phyloP scores from a whole-genome alignment of 2,888 invertebrate genomes.

The Lochmaea capreae region DNA sequence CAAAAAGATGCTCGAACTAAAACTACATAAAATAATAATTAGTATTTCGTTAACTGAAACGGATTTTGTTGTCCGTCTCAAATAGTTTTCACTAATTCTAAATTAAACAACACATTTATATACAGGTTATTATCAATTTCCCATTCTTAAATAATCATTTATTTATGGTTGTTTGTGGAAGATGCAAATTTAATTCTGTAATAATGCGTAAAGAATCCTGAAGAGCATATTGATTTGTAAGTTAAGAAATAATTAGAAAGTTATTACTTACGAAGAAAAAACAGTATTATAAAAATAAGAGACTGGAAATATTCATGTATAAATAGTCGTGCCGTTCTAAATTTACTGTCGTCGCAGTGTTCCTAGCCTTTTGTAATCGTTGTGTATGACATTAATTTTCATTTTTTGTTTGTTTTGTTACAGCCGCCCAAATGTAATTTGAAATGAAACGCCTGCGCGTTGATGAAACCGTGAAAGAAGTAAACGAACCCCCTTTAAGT shows the following conservation, averaged over 20 bases:
- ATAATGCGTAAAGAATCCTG: neutral
- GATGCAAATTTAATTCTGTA: neutral
- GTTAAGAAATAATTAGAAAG: neutral
- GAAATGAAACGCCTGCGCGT: slow-evolving; percentile 74
- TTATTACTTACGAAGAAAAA: too few species aligned
- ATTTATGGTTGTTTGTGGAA: neutral
- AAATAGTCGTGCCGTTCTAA: neutral
- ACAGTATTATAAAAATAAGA: neutral
- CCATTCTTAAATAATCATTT: neutral
- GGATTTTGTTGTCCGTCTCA: too few species aligned
- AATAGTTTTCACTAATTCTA: too few species aligned
- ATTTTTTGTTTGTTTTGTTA: slow-evolving; percentile 52
- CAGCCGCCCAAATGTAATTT: slow-evolving; percentile 73
- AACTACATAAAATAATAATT: too few species aligned
- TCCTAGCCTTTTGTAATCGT: too few species aligned
- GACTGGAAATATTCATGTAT: neutral
- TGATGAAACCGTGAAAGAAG: slow-evolving; percentile 66
- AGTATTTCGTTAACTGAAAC: too few species aligned
- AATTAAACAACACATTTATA: too few species aligned
- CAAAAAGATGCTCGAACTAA: too few species aligned
- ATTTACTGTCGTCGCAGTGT: too few species aligned
- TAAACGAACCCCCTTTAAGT: slow-evolving; percentile 60
- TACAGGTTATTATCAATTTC: too few species aligned
- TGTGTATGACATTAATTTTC: too few species aligned
- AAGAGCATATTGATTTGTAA: slow-evolving; percentile 1